These are phyloP conservation scores for Brachyptera putata DNA, from an alignment of 2,888 invertebrate species.

Conservation along the genomic window DNA sequence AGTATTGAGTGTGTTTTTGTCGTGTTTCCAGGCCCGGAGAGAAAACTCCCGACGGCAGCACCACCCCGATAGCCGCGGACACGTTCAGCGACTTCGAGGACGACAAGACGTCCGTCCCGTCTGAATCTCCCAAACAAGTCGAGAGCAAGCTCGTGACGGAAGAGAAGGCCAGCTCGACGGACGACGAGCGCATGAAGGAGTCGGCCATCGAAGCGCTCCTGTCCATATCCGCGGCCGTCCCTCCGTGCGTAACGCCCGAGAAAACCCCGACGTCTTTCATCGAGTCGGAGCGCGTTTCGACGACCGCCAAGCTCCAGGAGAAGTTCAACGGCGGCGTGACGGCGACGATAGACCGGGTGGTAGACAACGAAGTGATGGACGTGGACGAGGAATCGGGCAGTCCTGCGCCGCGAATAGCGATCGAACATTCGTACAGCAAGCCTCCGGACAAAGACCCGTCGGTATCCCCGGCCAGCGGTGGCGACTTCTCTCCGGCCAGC, in stretches of 20 bases:
- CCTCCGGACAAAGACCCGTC: constrained; percentile 49
- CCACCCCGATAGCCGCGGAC: constrained; percentile 39
- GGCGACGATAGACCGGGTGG: constrained; percentile 20
- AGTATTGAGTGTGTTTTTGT: too few species aligned
- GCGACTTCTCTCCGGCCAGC: neutral
- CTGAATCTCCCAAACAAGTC: neutral
- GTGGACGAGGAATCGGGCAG: neutral
- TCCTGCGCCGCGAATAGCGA: constrained; percentile 57
- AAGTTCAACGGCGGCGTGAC: constrained; percentile 16
- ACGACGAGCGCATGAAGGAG: neutral
- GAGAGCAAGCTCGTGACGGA: too few species aligned
- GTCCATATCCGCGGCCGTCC: neutral
- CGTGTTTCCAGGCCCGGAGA: constrained; percentile 34
- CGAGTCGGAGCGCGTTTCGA: too few species aligned
- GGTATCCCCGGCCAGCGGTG: constrained; percentile 11
- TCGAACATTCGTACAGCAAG: constrained; percentile 82
- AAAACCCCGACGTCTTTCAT: too few species aligned
- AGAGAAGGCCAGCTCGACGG: neutral
- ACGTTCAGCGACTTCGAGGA: constrained; percentile 29
- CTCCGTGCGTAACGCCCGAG: neutral
- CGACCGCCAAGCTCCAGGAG: too few species aligned
- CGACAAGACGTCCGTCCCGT: constrained; percentile 17
- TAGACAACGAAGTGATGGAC: neutral
- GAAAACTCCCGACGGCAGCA: constrained; percentile 41
- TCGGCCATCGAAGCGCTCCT: neutral